A percentile compares a stretch with the other conserved stretches of the same genome.
Evolutionary conservation across 92 coral and sea anemone species (phyloP).

Genomic region (Parazoanthus atlanticus): DNA sequence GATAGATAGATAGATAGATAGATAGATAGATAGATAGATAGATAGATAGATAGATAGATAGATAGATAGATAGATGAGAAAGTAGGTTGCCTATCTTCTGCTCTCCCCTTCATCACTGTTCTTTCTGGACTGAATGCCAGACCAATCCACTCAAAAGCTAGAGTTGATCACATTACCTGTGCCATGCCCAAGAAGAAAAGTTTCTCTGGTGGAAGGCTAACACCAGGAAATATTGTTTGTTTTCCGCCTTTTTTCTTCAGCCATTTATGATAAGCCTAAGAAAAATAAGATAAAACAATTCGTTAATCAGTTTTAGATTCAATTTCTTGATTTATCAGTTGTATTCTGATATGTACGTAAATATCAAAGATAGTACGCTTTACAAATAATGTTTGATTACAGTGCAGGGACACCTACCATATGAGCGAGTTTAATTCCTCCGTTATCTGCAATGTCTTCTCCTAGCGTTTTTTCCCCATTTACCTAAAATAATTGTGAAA

Average conservation of each 20-base stretch:
- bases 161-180: neutral
- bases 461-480: conserved; percentile 21
- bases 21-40: too few relatives aligned
- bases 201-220: conserved; percentile 28
- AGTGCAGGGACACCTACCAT: neutral
- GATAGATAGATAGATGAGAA: too few relatives aligned
- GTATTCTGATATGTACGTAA: neutral
- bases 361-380: neutral
- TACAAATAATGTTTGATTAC: neutral
- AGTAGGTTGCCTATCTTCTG: too few relatives aligned
- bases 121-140: too few relatives aligned
- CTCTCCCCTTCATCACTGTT: too few relatives aligned
- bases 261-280: conserved; percentile 39
- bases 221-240: conserved; percentile 29
- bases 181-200: conserved; percentile 39
- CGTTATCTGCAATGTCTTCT: conserved; percentile 40
- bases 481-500: neutral
- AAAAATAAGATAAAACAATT: neutral
- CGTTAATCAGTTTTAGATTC: neutral
- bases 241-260: conserved; percentile 1
- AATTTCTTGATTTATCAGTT: too few relatives aligned
- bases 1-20: too few relatives aligned
- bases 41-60: too few relatives aligned
- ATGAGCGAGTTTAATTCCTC: conserved; percentile 37
- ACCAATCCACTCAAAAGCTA: too few relatives aligned